A percentile compares a stretch with the other conserved stretches of the same genome.
phyloP scores from a whole-genome alignment of 2,888 invertebrate species.

The Volucella bombylans region DNA sequence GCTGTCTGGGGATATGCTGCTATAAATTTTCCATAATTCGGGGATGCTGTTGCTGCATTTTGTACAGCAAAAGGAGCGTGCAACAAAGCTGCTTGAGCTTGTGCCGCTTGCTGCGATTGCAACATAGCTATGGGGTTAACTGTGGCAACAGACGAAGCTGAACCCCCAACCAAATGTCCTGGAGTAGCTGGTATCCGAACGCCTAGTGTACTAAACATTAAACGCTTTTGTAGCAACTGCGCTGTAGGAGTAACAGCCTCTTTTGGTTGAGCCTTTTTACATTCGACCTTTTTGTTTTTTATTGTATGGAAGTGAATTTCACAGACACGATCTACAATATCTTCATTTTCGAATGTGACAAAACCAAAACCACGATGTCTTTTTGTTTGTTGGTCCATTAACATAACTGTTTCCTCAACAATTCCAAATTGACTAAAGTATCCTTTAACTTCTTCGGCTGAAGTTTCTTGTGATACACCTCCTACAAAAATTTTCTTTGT shows the following conservation, averaged over 20 bases:
- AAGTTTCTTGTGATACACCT: conserved; percentile 95
- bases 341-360: conserved; percentile 95
- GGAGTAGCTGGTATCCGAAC: conserved; percentile 86
- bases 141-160: conserved; percentile 82
- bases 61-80: conserved; percentile 84
- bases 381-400: conserved; percentile 96
- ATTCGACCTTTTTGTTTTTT: conserved; percentile 95
- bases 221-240: conserved; percentile 87
- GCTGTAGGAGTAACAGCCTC: conserved; percentile 91
- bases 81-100: conserved; percentile 82
- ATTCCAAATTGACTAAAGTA: conserved; percentile 95
- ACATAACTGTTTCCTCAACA: conserved; percentile 95
- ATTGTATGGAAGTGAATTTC: conserved; percentile 96
- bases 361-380: conserved; percentile 95
- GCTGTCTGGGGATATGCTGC: conserved; percentile 85
- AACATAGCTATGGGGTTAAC: conserved; percentile 85
- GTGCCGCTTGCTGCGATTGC: conserved; percentile 82
- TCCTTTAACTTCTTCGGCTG: conserved; percentile 94
- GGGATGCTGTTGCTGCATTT: conserved; percentile 85
- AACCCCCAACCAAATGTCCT: conserved; percentile 82
- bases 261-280: conserved; percentile 95
- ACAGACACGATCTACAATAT: conserved; percentile 95
- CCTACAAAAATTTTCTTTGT: conserved; percentile 97
- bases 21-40: conserved; percentile 87
- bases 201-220: conserved; percentile 87